These are phyloP conservation scores for Ctenosaura bakeri DNA, from an alignment of 2,797 vertebrate species.

Conservation along the genomic window DNA sequence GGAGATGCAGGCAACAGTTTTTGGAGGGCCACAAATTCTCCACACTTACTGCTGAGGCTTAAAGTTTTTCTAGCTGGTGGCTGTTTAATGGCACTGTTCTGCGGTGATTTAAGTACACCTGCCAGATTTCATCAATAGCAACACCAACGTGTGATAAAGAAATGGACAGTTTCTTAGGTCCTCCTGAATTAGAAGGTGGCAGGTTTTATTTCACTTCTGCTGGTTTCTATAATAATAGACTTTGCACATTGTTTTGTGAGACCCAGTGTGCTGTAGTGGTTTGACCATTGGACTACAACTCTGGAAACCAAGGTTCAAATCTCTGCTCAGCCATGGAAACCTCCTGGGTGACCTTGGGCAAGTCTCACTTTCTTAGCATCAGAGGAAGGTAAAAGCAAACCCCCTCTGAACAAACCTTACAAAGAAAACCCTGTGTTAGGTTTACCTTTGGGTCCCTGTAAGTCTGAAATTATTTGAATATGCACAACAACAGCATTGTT, in stretches of 20 bases:
- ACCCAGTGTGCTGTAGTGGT: too few species aligned
- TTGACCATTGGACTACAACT: too few species aligned
- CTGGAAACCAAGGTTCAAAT: too few species aligned
- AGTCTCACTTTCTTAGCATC: too few species aligned
- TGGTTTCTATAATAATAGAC: background rate
- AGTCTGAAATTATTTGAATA: too few species aligned
- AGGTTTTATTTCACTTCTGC: background rate
- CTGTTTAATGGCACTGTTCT: background rate
- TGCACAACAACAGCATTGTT: too few species aligned
- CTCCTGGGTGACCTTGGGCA: too few species aligned
- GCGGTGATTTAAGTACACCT: background rate
- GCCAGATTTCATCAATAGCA: background rate
- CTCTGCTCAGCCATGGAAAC: too few species aligned
- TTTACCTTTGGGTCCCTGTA: too few species aligned
- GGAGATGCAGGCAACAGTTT: background rate
- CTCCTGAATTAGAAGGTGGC: background rate
- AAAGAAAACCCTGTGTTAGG: too few species aligned
- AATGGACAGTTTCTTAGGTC: background rate
- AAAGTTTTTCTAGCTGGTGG: background rate
- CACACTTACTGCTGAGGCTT: background rate
- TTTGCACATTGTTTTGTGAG: background rate
- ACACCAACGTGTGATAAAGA: background rate
- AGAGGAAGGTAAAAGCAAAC: too few species aligned
- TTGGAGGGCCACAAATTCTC: background rate
- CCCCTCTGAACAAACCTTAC: too few species aligned